Percentiles rank a stretch among this genome's conserved stretches.
These are phyloP conservation scores for Prietella phreatophila DNA, from an alignment of 2,113 vertebrate species.

Conservation along the genomic window DNA sequence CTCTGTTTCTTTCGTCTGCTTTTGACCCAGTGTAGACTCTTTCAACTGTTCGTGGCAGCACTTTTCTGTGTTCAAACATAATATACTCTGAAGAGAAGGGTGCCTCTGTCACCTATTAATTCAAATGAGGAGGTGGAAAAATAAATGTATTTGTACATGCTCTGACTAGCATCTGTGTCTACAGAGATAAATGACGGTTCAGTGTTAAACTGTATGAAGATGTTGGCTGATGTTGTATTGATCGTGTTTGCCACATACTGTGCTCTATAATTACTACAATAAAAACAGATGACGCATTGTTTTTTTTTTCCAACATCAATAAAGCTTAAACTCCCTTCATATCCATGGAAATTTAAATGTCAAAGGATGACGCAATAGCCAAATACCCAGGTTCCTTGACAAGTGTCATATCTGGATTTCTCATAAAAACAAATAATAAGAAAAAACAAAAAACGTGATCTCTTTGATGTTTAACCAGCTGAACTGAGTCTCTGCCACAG, in stretches of 20 bases:
- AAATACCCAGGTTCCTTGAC: neutral
- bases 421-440: neutral
- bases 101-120: constrained; percentile 3
- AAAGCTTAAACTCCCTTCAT: neutral
- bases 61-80: constrained; percentile 28
- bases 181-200: neutral
- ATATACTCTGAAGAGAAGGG: constrained; percentile 1
- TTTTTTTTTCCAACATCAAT: neutral
- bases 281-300: neutral
- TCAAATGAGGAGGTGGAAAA: neutral
- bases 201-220: neutral
- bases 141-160: neutral
- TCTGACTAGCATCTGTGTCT: neutral
- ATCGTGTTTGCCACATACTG: neutral
- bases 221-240: neutral
- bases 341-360: neutral
- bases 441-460: neutral
- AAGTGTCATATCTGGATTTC: neutral
- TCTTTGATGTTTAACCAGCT: neutral
- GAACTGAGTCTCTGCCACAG: neutral
- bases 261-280: neutral
- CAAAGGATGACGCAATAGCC: neutral
- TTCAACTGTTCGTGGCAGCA: constrained; percentile 1
- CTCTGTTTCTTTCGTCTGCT: constrained; percentile 13
- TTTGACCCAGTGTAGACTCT: constrained; percentile 19